These are phyloP conservation scores for Dysidea cf. avara DNA, from an alignment of 37 sponge, comb jelly and placozoan species.

Conservation along the genomic window DNA sequence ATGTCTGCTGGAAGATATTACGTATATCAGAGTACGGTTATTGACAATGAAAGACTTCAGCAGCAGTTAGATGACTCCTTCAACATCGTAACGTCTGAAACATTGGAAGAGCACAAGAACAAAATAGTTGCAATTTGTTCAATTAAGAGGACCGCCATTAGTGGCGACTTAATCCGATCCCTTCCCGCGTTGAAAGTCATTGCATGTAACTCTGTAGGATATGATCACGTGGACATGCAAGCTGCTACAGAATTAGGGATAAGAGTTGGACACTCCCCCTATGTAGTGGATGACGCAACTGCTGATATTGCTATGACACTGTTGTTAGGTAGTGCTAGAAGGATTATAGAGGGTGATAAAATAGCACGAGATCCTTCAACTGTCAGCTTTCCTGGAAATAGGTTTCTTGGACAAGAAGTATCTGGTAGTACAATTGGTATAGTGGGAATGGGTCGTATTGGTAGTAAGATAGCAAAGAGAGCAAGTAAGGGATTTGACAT, in stretches of 20 bases:
- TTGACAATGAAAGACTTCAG: slow-evolving; percentile 8
- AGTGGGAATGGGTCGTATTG: slow-evolving; percentile 91
- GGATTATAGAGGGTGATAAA: slow-evolving; percentile 72
- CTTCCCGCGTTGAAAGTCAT: slow-evolving; percentile 83
- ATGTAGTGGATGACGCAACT: slow-evolving; percentile 49
- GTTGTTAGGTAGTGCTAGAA: slow-evolving; percentile 66
- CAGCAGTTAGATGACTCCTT: slow-evolving; percentile 37
- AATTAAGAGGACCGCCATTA: slow-evolving; percentile 29
- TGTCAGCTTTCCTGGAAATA: background rate
- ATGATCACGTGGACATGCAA: slow-evolving; percentile 69
- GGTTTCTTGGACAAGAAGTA: slow-evolving; percentile 62
- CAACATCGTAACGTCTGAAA: slow-evolving; percentile 37
- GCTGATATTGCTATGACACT: slow-evolving; percentile 84
- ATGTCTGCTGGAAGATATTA: too few relatives aligned
- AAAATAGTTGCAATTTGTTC: slow-evolving; percentile 47
- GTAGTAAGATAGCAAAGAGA: slow-evolving; percentile 69
- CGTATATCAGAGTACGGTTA: too few relatives aligned
- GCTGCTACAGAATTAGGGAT: slow-evolving; percentile 58
- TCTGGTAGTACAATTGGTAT: slow-evolving; percentile 74
- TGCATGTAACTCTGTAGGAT: slow-evolving; percentile 71
- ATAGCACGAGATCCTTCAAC: slow-evolving; percentile 31
- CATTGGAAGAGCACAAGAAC: slow-evolving; percentile 20
- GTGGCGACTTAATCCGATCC: slow-evolving; percentile 33
- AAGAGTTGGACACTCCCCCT: slow-evolving; percentile 77
- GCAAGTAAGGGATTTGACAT: slow-evolving; percentile 81